Evolutionary conservation across 2,888 invertebrate genomes (phyloP).

Genomic region (Bellardia bayeri): DNA sequence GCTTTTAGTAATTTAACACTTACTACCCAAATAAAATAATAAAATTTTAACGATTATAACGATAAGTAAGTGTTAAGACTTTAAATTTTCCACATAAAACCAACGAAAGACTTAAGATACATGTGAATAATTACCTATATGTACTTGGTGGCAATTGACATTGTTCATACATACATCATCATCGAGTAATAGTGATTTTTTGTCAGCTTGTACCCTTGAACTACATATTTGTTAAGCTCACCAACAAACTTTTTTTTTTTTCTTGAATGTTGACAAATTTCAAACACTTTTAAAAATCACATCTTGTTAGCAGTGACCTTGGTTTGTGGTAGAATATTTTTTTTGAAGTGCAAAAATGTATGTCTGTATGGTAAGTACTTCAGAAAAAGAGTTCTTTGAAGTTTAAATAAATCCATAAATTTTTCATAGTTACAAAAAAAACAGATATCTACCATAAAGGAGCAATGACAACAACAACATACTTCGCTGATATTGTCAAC

Average conservation of each 20-base stretch:
- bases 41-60: too few species aligned
- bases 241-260: neutral
- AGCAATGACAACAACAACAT: too few species aligned
- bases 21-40: constrained; percentile 22
- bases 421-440: too few species aligned
- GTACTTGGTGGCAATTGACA: neutral
- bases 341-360: neutral
- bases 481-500: too few species aligned
- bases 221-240: neutral
- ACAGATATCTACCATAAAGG: too few species aligned
- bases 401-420: neutral
- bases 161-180: neutral
- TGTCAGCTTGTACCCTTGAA: constrained; percentile 17
- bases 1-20: constrained; percentile 34
- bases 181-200: neutral
- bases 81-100: constrained; percentile 3
- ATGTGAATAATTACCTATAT: neutral
- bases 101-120: constrained; percentile 52
- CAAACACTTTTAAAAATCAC: neutral
- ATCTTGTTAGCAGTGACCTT: neutral
- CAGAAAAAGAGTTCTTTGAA: neutral
- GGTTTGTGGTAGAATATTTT: neutral
- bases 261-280: constrained; percentile 7
- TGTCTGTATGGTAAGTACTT: neutral
- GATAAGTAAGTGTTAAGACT: neutral